Conservation (phyloP, 1,140 invertebrate species). For the Pogonomyrmex californicus region DNA sequence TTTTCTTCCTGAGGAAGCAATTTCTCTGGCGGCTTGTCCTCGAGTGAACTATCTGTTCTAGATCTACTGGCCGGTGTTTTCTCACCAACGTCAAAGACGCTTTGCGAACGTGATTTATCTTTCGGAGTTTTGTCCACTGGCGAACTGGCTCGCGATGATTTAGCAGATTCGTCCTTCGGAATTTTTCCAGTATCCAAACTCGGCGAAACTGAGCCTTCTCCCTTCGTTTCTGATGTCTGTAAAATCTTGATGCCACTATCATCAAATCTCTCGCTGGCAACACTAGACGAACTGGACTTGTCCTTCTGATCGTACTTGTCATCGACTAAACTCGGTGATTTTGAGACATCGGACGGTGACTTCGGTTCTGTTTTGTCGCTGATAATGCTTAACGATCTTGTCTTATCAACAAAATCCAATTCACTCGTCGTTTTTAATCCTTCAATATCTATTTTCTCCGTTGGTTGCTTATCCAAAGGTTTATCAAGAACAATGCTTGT, state of each 20-base stretch:
- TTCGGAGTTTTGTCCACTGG: constrained; percentile 73
- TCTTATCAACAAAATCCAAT: background rate
- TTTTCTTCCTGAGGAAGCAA: constrained; percentile 62
- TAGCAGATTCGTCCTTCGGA: constrained; percentile 37
- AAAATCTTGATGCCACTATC: background rate
- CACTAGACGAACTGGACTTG: constrained; percentile 62
- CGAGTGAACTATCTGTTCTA: constrained; percentile 81
- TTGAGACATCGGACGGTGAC: constrained; percentile 37
- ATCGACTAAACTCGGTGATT: constrained; percentile 22
- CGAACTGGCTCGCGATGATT: constrained; percentile 42
- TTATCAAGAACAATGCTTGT: constrained; percentile 13
- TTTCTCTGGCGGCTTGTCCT: constrained; percentile 75
- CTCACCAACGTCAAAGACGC: constrained; percentile 80
- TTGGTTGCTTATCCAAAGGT: background rate
- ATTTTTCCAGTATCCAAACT: background rate
- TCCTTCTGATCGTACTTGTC: constrained; percentile 55
- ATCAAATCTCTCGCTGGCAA: constrained; percentile 45
- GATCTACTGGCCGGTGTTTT: constrained; percentile 79
- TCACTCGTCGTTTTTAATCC: background rate
- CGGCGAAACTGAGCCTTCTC: background rate
- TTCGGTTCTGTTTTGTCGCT: constrained; percentile 56
- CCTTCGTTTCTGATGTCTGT: background rate
- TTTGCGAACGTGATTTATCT: constrained; percentile 82
- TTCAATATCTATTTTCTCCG: constrained; percentile 40
- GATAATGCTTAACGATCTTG: constrained; percentile 54